A percentile compares a stretch with the other conserved stretches of the same genome.
Conservation (phyloP, 2,797 vertebrate genomes). For the Paedocypris micromegethes region DNA sequence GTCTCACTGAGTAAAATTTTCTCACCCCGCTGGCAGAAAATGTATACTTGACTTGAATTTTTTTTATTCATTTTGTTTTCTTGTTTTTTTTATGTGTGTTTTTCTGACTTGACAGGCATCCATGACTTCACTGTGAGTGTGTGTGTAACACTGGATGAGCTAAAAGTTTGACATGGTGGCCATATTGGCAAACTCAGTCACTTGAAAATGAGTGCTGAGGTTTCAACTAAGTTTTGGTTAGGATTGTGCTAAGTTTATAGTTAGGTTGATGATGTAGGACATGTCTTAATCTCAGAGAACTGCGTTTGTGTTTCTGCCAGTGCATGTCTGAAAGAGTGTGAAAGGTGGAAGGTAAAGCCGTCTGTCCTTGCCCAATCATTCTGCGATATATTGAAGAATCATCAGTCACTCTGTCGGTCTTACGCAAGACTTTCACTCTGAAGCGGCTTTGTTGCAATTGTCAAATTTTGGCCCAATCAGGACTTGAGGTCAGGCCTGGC, state of each 20-base stretch:
- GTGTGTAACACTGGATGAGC: too few relatives aligned
- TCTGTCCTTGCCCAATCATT: slow-evolving; percentile 2
- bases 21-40: too few relatives aligned
- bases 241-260: too few relatives aligned
- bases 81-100: not conserved
- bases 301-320: not conserved
- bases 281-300: not conserved
- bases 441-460: slow-evolving; percentile 18
- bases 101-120: too few relatives aligned
- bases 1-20: too few relatives aligned
- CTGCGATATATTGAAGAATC: not conserved
- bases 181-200: too few relatives aligned
- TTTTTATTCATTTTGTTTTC: not conserved
- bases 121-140: too few relatives aligned
- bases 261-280: too few relatives aligned
- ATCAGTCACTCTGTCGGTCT: slow-evolving; percentile 19
- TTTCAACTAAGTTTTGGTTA: too few relatives aligned
- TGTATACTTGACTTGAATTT: too few relatives aligned
- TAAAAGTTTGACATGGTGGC: too few relatives aligned
- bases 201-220: too few relatives aligned
- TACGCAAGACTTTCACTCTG: slow-evolving; percentile 27
- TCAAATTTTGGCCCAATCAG: slow-evolving; percentile 29
- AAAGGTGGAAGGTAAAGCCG: slow-evolving; percentile 11
- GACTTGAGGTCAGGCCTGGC: slow-evolving; percentile 28
- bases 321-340: slow-evolving; percentile 1